A percentile compares a stretch with the other conserved stretches of the same genome.
These are phyloP conservation scores for Aleadryas rufinucha DNA, from an alignment of 2,113 vertebrate species.

Conservation along the genomic window DNA sequence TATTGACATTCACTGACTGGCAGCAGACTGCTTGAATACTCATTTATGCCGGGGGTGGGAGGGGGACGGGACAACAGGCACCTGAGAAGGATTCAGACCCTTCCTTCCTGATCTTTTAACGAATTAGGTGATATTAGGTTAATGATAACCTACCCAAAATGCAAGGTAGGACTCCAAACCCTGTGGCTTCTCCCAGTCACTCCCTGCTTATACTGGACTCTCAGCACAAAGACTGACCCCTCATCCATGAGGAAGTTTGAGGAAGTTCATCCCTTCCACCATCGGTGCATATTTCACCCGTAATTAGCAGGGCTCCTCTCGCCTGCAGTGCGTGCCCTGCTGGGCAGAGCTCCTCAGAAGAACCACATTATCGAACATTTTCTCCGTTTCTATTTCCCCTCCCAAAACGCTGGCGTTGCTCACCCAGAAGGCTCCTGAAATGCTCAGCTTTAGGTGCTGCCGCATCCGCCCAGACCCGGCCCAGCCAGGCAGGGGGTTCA, in stretches of 20 bases:
- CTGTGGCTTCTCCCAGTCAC: neutral
- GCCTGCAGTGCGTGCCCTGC: neutral
- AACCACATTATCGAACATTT: fast-evolving
- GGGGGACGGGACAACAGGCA: neutral
- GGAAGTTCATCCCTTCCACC: neutral
- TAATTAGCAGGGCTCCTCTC: neutral
- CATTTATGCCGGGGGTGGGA: constrained; percentile 1
- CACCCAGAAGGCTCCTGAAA: neutral
- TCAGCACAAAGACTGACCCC: neutral
- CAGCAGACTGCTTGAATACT: constrained; percentile 60
- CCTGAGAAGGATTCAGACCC: neutral
- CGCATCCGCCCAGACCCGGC: neutral
- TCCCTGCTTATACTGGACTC: neutral
- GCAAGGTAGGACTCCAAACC: neutral
- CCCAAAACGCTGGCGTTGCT: neutral
- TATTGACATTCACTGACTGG: constrained; percentile 78
- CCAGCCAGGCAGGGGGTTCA: fast-evolving
- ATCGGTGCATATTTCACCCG: fast-evolving
- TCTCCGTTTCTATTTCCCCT: neutral
- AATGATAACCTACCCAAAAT: neutral
- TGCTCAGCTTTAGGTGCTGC: neutral
- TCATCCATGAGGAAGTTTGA: neutral
- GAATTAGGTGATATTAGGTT: neutral
- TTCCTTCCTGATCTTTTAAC: neutral
- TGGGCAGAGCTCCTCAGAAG: neutral